These are phyloP conservation scores for Acipenser ruthenus DNA, from an alignment of 2,797 vertebrate genomes.

Conservation along the genomic window DNA sequence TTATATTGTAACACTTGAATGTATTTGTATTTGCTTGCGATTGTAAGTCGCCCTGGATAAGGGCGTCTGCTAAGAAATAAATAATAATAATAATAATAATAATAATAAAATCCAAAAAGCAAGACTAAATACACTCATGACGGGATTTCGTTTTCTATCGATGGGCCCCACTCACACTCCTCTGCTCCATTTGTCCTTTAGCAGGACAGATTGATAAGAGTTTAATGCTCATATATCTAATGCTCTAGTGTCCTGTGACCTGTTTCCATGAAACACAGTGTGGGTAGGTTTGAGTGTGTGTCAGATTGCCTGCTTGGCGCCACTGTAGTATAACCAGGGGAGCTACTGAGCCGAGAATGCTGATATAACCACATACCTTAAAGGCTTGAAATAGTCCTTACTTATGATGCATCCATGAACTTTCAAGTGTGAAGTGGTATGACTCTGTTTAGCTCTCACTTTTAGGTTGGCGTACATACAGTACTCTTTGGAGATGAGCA, in stretches of 20 bases:
- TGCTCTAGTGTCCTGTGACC: slow-evolving; percentile 25
- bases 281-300: slow-evolving; percentile 32
- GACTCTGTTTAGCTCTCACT: slow-evolving; percentile 19
- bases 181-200: no score
- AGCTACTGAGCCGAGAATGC: slow-evolving; percentile 18
- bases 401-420: slow-evolving; percentile 36
- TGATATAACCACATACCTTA: slow-evolving; percentile 37
- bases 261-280: slow-evolving; percentile 24
- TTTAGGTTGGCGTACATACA: no score
- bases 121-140: no score
- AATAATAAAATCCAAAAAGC: no score
- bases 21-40: no score
- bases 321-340: slow-evolving; percentile 24
- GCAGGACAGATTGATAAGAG: no score
- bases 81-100: no score
- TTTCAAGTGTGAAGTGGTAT: slow-evolving; percentile 17
- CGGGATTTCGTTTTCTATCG: background rate
- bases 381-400: slow-evolving; percentile 45
- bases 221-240: background rate
- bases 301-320: slow-evolving; percentile 32
- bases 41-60: no score
- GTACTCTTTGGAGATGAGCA: no score
- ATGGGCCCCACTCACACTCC: background rate
- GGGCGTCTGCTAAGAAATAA: no score
- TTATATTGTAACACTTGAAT: no score